Evolutionary conservation across 2,113 vertebrate genomes (phyloP).

Genomic region (Xiphorhynchus elegans): DNA sequence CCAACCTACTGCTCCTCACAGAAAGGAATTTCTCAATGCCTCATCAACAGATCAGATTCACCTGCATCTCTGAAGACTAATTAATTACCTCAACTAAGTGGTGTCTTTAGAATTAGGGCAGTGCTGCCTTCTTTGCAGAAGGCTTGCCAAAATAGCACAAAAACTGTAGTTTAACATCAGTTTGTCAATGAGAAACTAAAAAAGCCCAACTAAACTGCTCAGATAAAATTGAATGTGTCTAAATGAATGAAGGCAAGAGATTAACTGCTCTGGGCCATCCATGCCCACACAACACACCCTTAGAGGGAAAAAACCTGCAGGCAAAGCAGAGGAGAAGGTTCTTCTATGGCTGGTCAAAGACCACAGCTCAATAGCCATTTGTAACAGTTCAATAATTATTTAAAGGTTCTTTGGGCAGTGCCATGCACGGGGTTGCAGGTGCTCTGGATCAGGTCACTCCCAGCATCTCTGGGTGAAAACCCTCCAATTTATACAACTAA

Average conservation of each 20-base stretch:
- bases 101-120: conserved; percentile 17
- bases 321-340: background rate
- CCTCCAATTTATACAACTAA: background rate
- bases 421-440: rapidly evolving
- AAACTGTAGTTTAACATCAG: background rate
- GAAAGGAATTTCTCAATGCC: background rate
- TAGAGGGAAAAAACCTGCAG: background rate
- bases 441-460: background rate
- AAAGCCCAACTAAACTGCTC: background rate
- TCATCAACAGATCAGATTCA: conserved; percentile 15
- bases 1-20: background rate
- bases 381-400: background rate
- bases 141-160: background rate
- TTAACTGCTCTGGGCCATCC: background rate
- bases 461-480: background rate
- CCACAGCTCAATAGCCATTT: background rate
- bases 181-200: background rate
- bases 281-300: background rate
- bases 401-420: background rate
- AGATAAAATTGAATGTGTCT: background rate
- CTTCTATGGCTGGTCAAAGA: background rate
- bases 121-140: background rate
- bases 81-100: conserved; percentile 22
- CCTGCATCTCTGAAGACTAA: conserved; percentile 27
- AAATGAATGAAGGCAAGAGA: background rate